Percentiles rank a stretch among this genome's conserved stretches.
Conservation (phyloP, 1,140 invertebrate genomes). For the Scaptomyza montana region DNA sequence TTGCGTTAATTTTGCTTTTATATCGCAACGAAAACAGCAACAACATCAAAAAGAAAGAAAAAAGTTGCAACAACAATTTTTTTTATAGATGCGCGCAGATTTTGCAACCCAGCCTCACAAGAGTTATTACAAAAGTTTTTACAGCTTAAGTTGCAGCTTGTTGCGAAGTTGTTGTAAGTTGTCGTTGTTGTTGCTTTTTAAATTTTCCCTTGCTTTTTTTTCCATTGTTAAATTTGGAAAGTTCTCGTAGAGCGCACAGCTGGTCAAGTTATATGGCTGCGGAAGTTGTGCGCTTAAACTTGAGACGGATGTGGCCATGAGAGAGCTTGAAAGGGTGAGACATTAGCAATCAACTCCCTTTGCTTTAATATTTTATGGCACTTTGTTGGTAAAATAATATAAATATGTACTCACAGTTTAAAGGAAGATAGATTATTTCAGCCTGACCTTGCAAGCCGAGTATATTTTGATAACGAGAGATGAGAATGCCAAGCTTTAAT, state of each 20-base stretch:
- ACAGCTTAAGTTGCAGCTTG: constrained; percentile 38
- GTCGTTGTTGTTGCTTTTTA: constrained; percentile 13
- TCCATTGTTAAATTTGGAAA: constrained; percentile 30
- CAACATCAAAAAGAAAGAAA: background rate
- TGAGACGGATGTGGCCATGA: constrained; percentile 14
- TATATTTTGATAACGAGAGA: background rate
- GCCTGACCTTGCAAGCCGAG: constrained; percentile 3
- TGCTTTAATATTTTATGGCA: constrained; percentile 53
- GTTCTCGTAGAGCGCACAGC: constrained; percentile 19
- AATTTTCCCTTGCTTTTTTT: constrained; percentile 22
- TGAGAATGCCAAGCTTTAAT: constrained; percentile 20
- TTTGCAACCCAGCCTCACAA: constrained; percentile 31
- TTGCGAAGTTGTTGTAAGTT: constrained; percentile 7
- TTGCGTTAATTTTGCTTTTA: constrained; percentile 70
- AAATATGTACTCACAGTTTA: background rate
- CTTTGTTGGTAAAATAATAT: constrained; percentile 24
- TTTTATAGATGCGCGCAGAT: constrained; percentile 63
- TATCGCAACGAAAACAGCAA: constrained; percentile 22
- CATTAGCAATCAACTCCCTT: background rate
- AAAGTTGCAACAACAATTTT: constrained; percentile 43
- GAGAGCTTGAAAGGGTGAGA: no score
- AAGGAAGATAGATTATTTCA: constrained; percentile 10
- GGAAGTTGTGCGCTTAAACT: constrained; percentile 30
- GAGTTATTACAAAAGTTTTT: constrained; percentile 66
- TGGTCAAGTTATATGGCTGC: constrained; percentile 21